These are phyloP conservation scores for Brachyhypopomus gauderio DNA, from an alignment of 2,113 vertebrate genomes.

Conservation along the genomic window DNA sequence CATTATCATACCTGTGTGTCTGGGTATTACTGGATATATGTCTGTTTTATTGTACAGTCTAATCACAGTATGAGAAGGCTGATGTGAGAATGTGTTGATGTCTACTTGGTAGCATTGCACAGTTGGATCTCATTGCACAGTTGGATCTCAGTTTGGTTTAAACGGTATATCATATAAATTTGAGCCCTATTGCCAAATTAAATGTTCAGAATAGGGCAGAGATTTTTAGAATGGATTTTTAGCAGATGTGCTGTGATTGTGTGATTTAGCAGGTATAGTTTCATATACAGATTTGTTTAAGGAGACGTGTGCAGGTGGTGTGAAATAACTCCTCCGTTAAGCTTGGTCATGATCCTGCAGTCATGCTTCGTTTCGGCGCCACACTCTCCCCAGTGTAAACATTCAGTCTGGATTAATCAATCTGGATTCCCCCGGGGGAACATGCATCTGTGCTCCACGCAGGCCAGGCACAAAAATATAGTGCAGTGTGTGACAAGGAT, in stretches of 20 bases:
- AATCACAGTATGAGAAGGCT: neutral
- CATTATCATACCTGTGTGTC: neutral
- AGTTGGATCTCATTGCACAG: too few species aligned
- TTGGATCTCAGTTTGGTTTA: neutral
- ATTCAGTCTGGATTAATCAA: constrained; percentile 42
- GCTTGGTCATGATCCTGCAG: constrained; percentile 24
- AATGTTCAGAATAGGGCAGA: neutral
- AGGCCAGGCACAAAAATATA: constrained; percentile 2
- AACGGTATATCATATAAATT: neutral
- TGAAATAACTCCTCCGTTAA: constrained; percentile 34
- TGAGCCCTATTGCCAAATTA: neutral
- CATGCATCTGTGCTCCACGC: constrained; percentile 9
- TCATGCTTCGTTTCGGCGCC: constrained; percentile 20
- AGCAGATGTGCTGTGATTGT: neutral
- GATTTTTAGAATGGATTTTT: neutral
- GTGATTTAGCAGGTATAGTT: neutral
- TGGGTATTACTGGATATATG: neutral
- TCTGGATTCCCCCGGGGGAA: constrained; percentile 12
- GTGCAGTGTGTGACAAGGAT: neutral
- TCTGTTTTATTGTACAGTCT: neutral
- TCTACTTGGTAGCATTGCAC: neutral
- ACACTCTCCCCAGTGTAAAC: constrained; percentile 2
- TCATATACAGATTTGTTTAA: constrained; percentile 18
- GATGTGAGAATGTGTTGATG: neutral
- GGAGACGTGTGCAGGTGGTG: constrained; percentile 32